Base-by-base conservation (phyloP, 2,797 vertebrate genomes). In the Petrocephalus schoutedeni region DNA sequence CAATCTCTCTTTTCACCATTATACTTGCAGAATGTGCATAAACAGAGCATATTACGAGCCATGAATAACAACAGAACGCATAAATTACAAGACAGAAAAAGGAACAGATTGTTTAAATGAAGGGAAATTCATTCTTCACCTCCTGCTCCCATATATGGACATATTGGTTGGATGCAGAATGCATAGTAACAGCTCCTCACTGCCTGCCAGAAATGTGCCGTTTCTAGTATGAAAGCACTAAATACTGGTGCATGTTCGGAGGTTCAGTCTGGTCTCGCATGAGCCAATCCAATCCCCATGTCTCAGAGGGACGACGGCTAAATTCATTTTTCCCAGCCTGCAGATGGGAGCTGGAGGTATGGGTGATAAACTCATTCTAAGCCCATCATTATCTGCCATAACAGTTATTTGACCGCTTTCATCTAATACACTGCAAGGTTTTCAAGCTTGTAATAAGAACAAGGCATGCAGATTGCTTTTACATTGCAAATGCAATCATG, bases 401-500 rank as follows among this genome's bases (percentile, higher is more conserved):
- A 93, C 92, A 92, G 90, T 94, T 92, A 92, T 94, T 94, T 94
- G 92, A 92, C 93, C 91, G 89, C 90, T 91, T 92, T 93, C 85
- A 90, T 93, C 91, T 92, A 91, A 94, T 93, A 91, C 90, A 91
- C 90, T 93, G 90, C 86, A 14, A 83, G 89, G 92, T 92, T 88
- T 88, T 88, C 87, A 90, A 91, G 91, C 91, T 91, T 92, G 91
- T 93, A 93, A 94, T 94, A 92, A 93, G 92, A 92, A 93, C 90
- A 93, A 92, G 91, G 88, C 90, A 89, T 89, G 41, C 85, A 93
- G 93, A 94, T 94, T 93, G 92, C 91, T 93, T 95, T 93, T 94
- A 94, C 93, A 95, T 94, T 93, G 93, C 93, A 94, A 94, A 94
- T 94, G 93, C 92, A 94, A 95, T 95, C 92, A 94, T 91, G 93